These are phyloP conservation scores for Rugalucina vietnamica DNA, from an alignment of 2,888 invertebrate genomes.

Conservation along the genomic window DNA sequence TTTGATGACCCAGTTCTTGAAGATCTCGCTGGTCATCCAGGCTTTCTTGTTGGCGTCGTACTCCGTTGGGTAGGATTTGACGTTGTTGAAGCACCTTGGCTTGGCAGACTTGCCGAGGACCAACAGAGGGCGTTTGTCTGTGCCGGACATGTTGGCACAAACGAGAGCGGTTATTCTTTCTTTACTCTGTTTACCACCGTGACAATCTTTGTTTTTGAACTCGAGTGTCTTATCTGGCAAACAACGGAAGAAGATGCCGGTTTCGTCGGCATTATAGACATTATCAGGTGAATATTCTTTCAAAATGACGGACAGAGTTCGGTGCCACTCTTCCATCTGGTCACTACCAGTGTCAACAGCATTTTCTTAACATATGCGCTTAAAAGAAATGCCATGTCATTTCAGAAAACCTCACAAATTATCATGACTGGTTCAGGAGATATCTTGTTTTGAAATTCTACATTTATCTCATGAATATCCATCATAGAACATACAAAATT, in stretches of 20 bases:
- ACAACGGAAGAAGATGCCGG: slow-evolving; percentile 58
- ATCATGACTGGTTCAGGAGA: no score
- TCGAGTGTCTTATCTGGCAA: slow-evolving; percentile 55
- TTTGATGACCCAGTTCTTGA: slow-evolving; percentile 59
- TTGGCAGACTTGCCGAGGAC: slow-evolving; percentile 58
- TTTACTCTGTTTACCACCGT: slow-evolving; percentile 63
- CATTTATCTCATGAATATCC: no score
- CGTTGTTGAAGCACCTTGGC: slow-evolving; percentile 62
- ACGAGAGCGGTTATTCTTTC: slow-evolving; percentile 36
- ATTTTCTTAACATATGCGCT: not conserved
- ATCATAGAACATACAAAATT: no score
- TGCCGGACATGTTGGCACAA: slow-evolving; percentile 42
- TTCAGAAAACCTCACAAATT: no score
- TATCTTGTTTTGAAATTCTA: no score
- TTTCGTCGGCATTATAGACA: slow-evolving; percentile 54
- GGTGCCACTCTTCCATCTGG: not conserved
- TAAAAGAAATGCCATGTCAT: not conserved
- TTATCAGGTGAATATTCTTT: not conserved
- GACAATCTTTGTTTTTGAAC: slow-evolving; percentile 53
- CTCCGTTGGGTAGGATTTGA: slow-evolving; percentile 40
- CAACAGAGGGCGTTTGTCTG: slow-evolving; percentile 50
- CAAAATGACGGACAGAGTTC: not conserved
- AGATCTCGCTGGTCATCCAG: slow-evolving; percentile 62
- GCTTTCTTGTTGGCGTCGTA: slow-evolving; percentile 62
- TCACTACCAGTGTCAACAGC: not conserved